Evolutionary conservation across 2,797 vertebrate species (phyloP), one percentile per base, ranked within the genome.

Genomic region (Hippoglossus hippoglossus): DNA sequence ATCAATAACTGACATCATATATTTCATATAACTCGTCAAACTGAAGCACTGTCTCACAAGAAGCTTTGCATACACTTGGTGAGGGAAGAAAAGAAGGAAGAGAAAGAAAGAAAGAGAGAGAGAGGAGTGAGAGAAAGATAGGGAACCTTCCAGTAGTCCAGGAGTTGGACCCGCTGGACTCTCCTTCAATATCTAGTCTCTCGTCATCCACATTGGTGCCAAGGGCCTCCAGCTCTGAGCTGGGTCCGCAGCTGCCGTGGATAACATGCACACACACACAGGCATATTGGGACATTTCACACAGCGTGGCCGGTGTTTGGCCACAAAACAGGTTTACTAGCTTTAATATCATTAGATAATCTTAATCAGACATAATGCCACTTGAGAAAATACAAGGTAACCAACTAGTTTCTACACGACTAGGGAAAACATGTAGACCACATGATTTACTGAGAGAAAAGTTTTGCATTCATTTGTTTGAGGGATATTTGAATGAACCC

Each of bases 141-240:
- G 95, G 96, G 95, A 96, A 96, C 96, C 95, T 98, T 98, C 96
- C 96, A 95, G 96, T 96, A 96, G 96, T 96, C 96, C 97, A 97
- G 95, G 95, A 95, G 96, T 96, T 96, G 97, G 96, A 97, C 96
- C 96, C 92, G 96, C 96, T 85, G 95, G 96, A 97, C 95, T 97
- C 95, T 95, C 96, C 96, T 95, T 96, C 95, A 97, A 96, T 96
- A 97, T 97, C 95, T 96, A 97, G 96, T 95, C 96, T 95, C 95
- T 96, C 94, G 95, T 92, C 96, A 96, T 96, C 97, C 97, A 96
- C 94, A 94, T 95, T 93, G 96, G 96, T 92, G 96, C 96, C 95
- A 96, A 94, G 94, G 96, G 96, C 95, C 95, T 96, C 95, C 96
- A 97, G 95, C 95, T 96, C 96, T 96, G 96, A 94, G 97, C 96